Evolutionary conservation across 2,888 invertebrate species (phyloP), one percentile per base, ranked within the genome.

Genomic region (Trissoscelio sp.): DNA sequence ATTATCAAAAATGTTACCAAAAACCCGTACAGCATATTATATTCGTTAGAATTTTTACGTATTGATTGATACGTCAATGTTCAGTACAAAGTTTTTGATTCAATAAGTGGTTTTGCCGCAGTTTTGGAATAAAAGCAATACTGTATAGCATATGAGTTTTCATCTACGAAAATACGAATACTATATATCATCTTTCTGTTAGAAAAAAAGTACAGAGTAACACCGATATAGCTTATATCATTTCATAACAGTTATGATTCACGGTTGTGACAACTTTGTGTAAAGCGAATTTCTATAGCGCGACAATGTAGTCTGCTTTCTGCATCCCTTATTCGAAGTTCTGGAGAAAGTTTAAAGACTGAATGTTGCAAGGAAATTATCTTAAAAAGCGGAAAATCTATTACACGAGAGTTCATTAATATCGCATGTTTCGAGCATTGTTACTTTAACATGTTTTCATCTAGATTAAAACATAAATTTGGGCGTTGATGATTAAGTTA

Each of bases 241-340:
- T 74, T 64, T 74, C 73, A 74, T 24, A 74, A 64, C 64, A 46
- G 73, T 74, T 74, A 64, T 74, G 64, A 74, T 64, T 74, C 64
- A 74, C 18, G 28, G 37, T 64, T 57, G 60, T 74, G 73, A 74
- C 74, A 64, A 74, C 37, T 64, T 64, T 37, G 46, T 57, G 31
- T 37, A 46, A 42, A 44, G 22, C 7, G 28, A 12, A 14, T 74
- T 55, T 44, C 28, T 14, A 53, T 31, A 12, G 7, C 16, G 34
- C 42, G 28, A 73, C 44, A 53, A 39, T 73, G 12, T 22, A 44
- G 48, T 51, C 18, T 42, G 22, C 55, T 62, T 62, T 46, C 55
- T 74, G 42, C 37, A 74, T 66, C 37, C 37, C 46, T 34, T 46
- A 55, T 24, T 55, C 46, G 2, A 57, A 64, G 18, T 57, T 64